Conservation (phyloP, 30 jellyfish, hydroid and myxozoan species). For the Aurelia coerulea region DNA sequence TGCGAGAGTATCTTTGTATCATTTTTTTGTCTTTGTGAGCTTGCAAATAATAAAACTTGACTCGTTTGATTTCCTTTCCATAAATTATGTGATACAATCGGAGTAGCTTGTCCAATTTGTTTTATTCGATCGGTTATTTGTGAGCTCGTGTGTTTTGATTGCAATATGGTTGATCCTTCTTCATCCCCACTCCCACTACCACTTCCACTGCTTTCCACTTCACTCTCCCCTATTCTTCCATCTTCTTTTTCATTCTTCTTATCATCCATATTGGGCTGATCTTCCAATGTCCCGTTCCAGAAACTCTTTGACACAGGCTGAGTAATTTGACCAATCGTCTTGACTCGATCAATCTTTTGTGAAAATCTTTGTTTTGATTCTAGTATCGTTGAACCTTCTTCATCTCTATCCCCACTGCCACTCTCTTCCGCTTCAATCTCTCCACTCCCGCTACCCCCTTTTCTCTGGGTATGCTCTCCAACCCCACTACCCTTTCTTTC, state of each 20-base stretch:
- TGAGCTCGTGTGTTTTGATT: neutral
- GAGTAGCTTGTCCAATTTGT: too few species aligned
- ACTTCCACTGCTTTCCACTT: neutral
- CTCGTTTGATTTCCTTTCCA: too few species aligned
- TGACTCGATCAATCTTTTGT: too few species aligned
- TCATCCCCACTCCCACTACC: neutral
- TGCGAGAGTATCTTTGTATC: too few species aligned
- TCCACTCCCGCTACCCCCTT: slow-evolving; percentile 8
- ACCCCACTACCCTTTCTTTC: slow-evolving; percentile 30
- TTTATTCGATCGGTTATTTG: too few species aligned
- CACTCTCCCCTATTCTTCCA: neutral
- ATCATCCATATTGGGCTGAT: neutral
- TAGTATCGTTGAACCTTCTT: neutral
- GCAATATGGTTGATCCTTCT: neutral
- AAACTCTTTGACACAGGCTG: too few species aligned
- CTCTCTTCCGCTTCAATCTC: neutral
- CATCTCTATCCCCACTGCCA: neutral
- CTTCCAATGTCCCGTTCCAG: too few species aligned
- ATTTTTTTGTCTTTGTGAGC: too few species aligned
- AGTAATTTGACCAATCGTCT: too few species aligned
- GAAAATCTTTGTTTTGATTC: neutral
- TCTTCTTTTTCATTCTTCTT: neutral
- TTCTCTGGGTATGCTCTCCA: neutral
- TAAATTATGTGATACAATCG: too few species aligned
- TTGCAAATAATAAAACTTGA: too few species aligned